Evolutionary conservation across 2,888 invertebrate species (phyloP), one percentile per base, ranked within the genome.

Genomic region (Hipparchia sbordonii): DNA sequence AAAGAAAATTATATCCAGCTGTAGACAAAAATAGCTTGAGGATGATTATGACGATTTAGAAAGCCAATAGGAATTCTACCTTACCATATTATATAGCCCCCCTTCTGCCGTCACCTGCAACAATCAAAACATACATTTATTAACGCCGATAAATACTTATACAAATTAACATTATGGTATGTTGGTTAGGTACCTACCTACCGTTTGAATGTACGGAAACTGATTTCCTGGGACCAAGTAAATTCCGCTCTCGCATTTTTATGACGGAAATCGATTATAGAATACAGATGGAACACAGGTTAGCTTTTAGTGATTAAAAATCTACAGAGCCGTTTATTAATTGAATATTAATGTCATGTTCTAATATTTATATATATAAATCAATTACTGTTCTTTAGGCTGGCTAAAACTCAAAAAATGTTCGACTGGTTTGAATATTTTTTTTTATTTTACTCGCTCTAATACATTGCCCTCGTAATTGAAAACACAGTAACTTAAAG

Each of bases 41-140:
- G 39, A 56, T 56, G 13, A 13, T 56, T 8, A 8, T 7, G 1
- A 12, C 6, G n/a, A 6, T 13, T 5, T 7, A 13, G 13, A 56
- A 23, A 23, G 23, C 0, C 23, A 23, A 23, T 23, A 23, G 7
- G 0, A 13, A 7, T 2, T 45, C 10, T 52, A 52, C 33, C 71
- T 33, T 72, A 74, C 72, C 74, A 74, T 72, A 59, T 72, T 72
- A 12, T 12, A 6, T 9, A 33, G 12, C 67, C 56, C 13, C 72
- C 51, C 39, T 70, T 52, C 48, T 13, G 51, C 56, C 9, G 54
- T 60, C 67, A 74, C 74, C 74, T 74, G 70, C 8, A 74, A 74
- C 68, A 72, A 72, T 39, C 45, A 61, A 45, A 45, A 62, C 39
- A n/a, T 39, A 39, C 2, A 39, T 60, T 3, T 39, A 39, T 45